Base-by-base conservation (phyloP, 2,888 invertebrate species). In the Pocota personata region DNA sequence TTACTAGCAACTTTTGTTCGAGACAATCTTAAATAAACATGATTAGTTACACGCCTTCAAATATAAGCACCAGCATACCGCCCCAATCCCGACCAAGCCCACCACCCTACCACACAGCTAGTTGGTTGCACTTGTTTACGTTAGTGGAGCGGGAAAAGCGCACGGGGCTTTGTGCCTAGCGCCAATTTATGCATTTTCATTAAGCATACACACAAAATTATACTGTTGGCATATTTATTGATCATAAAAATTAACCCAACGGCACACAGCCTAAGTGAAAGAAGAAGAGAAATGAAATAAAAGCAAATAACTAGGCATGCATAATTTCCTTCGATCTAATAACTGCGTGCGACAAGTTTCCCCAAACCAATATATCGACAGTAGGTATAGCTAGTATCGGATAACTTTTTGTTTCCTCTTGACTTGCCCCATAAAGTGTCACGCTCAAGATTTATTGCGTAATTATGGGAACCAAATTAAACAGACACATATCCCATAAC, bases 161-260 rank as follows among this genome's bases (percentile, higher is more conserved):
- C 40, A 40, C 40, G 8, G 37, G 37, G 76, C 67, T 43, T 55
- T 67, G 14, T 43, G 73, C 52, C 55, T 16, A 69, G 57, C 69
- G 57, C 62, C 76, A 86, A 86, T 86, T 86, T 86, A 86, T 86
- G 82, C 66, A 82, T 86, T 86, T 82, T 86, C 76, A 82, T 86
- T 86, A 86, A 35, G 62, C 67, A 69, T 66, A 80, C 50, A 48
- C 58, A 37, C 24, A 57, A 48, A 80, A 80, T 72, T 82, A 72
- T 77, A 58, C 72, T 67, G 76, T 82, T 86, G 82, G 82, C 82
- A 82, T 77, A 86, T 86, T 86, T 86, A 86, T 86, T 67, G 72
- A 30, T 72, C 67, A 71, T 86, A 86, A 86, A 86, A 86, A 82
- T 86, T 86, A 86, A 48, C 86, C 72, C 82, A 80, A 80, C 57